Evolutionary conservation across 2,113 vertebrate species (phyloP).

Genomic region (Cinclus mexicanus): DNA sequence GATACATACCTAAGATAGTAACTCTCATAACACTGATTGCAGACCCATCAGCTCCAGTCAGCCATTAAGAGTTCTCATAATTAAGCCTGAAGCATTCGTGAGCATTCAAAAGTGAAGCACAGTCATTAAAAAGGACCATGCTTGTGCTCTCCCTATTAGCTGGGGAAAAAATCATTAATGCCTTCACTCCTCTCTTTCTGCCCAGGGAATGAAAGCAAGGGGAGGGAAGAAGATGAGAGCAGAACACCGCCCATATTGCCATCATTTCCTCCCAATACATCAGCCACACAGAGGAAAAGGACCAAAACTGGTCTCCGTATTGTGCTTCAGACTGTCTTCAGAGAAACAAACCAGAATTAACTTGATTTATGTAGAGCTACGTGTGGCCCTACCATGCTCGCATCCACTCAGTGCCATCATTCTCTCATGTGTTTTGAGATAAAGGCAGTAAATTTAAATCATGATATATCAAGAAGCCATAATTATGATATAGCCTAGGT

Average conservation of each 20-base stretch:
- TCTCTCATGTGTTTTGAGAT: neutral
- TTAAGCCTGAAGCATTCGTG: neutral
- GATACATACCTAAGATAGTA: neutral
- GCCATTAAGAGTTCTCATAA: neutral
- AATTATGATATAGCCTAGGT: neutral
- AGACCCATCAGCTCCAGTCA: neutral
- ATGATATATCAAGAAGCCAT: neutral
- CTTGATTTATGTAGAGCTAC: neutral
- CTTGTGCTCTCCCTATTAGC: neutral
- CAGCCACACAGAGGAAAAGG: neutral
- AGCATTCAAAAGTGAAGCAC: conserved; percentile 12
- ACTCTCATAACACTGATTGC: neutral
- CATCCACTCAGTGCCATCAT: neutral
- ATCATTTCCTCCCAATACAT: neutral
- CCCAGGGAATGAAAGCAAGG: neutral
- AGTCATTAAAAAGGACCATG: neutral
- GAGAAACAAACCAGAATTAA: neutral
- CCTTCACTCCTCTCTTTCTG: neutral
- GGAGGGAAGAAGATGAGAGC: neutral
- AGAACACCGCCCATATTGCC: neutral
- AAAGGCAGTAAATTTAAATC: neutral
- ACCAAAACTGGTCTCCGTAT: neutral
- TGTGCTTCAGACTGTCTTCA: neutral
- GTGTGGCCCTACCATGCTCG: neutral
- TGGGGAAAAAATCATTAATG: neutral